Conservation (phyloP, 2,888 invertebrate genomes). For the Alviniconcha strummeri region DNA sequence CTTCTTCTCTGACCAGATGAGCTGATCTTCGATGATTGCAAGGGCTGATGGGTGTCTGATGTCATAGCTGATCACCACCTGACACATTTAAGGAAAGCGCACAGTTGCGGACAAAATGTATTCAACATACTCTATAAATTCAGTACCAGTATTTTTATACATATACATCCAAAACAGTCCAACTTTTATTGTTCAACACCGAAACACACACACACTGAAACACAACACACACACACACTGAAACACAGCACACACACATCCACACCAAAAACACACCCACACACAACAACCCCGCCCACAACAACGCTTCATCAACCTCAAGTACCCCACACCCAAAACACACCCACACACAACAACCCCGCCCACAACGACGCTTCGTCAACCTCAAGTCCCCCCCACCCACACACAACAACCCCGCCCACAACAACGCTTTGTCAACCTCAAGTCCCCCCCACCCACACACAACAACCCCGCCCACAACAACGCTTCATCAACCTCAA, state of each 20-base stretch:
- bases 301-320: too few relatives aligned
- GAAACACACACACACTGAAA: too few relatives aligned
- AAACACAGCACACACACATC: too few relatives aligned
- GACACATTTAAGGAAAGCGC: not conserved
- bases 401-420: not conserved
- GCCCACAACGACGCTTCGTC: not conserved
- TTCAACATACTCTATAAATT: not conserved
- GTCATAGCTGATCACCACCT: not conserved
- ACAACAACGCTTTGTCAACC: not conserved
- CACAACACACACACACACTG: too few relatives aligned
- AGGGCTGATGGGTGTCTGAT: not conserved
- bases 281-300: too few relatives aligned
- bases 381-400: not conserved
- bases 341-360: not conserved
- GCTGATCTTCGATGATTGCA: slow-evolving; percentile 4
- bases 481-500: too few relatives aligned
- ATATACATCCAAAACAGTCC: too few relatives aligned
- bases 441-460: not conserved
- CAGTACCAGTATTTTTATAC: too few relatives aligned
- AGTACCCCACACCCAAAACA: too few relatives aligned
- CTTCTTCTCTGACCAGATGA: slow-evolving; percentile 14
- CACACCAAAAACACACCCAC: too few relatives aligned
- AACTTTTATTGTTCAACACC: too few relatives aligned
- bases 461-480: too few relatives aligned
- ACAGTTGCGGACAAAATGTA: not conserved